A percentile compares a stretch with the other conserved stretches of the same genome.
These are phyloP conservation scores for Prosopocoilus inquinatus DNA, from an alignment of 2,888 invertebrate genomes.

Conservation along the genomic window DNA sequence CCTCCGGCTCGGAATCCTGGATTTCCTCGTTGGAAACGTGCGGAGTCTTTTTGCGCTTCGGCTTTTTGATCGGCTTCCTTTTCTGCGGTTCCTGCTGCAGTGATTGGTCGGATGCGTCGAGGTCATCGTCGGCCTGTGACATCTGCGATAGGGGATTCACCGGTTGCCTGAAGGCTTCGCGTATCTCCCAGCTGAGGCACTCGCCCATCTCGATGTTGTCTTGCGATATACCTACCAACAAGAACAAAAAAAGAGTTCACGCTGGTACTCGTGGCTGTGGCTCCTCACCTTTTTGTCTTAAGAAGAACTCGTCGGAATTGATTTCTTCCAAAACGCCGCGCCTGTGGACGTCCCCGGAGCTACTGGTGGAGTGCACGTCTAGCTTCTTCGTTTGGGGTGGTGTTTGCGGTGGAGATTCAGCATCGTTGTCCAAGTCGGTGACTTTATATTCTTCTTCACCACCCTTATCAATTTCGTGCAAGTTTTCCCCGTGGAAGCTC, in stretches of 20 bases:
- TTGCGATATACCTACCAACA: conserved; percentile 61
- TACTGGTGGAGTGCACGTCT: conserved; percentile 17
- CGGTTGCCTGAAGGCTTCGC: conserved; percentile 72
- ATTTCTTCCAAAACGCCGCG: conserved; percentile 79
- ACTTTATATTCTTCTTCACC: conserved; percentile 34
- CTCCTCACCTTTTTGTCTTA: conserved; percentile 68
- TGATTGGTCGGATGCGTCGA: conserved; percentile 38
- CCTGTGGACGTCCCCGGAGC: conserved; percentile 35
- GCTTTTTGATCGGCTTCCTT: conserved; percentile 51
- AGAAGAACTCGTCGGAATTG: conserved; percentile 83
- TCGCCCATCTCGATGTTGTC: conserved; percentile 78
- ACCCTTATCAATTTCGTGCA: conserved; percentile 6
- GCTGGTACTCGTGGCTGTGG: too few species aligned
- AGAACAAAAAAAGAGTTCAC: too few species aligned
- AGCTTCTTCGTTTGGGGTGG: conserved; percentile 15
- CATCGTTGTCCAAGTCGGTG: conserved; percentile 16
- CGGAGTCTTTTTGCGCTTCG: conserved; percentile 49
- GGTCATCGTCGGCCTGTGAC: conserved; percentile 36
- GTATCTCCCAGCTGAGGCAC: conserved; percentile 75
- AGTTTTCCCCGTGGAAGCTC: conserved; percentile 38
- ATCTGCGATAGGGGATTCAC: conserved; percentile 66
- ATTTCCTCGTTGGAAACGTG: conserved; percentile 47
- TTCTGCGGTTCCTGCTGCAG: conserved; percentile 52
- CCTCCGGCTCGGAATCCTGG: conserved; percentile 39
- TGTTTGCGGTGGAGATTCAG: conserved; percentile 15